Base-by-base conservation (phyloP, 2,797 vertebrate species). In the Cyprinella venusta region DNA sequence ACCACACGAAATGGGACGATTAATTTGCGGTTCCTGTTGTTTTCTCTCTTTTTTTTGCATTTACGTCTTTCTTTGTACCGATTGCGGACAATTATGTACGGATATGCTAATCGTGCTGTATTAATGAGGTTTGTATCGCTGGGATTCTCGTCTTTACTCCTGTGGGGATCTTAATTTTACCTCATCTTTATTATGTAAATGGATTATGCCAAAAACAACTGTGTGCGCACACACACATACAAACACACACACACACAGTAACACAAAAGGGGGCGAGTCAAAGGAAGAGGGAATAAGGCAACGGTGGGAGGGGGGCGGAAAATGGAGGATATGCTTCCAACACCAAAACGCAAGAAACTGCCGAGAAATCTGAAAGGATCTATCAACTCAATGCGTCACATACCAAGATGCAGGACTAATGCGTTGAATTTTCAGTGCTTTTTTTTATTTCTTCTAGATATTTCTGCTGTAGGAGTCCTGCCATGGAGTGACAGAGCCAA, bases 111-210 rank as follows among this genome's bases (percentile, higher is more conserved):
- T 87, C 69, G 19, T 2, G 36, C 64, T 69, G 77, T 76, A 69
- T 87, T 90, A 88, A 88, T 87, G 86, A 89, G 88, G 69, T 88
- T 86, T 84, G 86, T 81, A 88, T 86, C 65, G 72, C 84, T 82
- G 79, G 78, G 68, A 83, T 75, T 78, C 80, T 77, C 80, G n/a
- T 82, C 76, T 84, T 76, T 56, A 80, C 86, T 86, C 87, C 83
- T 86, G 63, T 74, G 86, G 94, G 94, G 93, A 95, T 95, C 93
- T 94, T 95, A 95, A 95, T 95, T 95, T 95, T 93, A 93, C 92
- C 90, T 84, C 89, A 93, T 93, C 93, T 94, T 94, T 94, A 95
- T 95, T 95, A 95, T 95, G 94, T 93, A 94, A 95, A 95, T 95
- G 94, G 92, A 91, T 93, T 94, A 93, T 21, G 67, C 19, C 91